Evolutionary conservation across 64 coral and sea anemone species (phyloP), one percentile per base, ranked within the genome.

Genomic region (Pocillopora damicornis): DNA sequence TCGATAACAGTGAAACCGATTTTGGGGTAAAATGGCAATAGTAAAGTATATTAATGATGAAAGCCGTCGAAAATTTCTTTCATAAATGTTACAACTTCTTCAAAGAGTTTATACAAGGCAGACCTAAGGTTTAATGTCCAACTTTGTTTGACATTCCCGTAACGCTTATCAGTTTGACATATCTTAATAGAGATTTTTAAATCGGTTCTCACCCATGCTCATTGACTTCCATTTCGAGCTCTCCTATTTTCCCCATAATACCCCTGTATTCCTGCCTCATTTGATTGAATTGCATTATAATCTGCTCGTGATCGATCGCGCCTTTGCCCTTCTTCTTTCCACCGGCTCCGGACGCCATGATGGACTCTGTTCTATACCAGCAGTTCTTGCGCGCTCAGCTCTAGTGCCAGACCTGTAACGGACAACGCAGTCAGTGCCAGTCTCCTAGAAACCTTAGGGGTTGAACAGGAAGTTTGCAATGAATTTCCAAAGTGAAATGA

Each of bases 281-380:
- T 66, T 93, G 94, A 57, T 96, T 96, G 59, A 96, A 96, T 71
- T 93, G 94, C 60, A 92, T 67, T 56, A 96, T 76, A 56, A 96
- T 93, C 65, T 92, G 87, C 64, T 96, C 91, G 37, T 92, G 94
- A 35, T 91, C 87, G 14, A 93, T 45, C 1, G 75, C 76, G 61
- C 84, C 83, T 63, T 92, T 92, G 11, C 35, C 45, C 56, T 86
- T 87, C 42, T 66, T 91, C 90, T 87, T 95, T 73, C 60, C 79
- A 61, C 37, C 80, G 20, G 76, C 77, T 87, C 25, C 87, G 34
- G 79, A 87, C 83, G 94, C 94, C 94, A 95, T 92, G 42, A 57
- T 88, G 87, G 20, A 85, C 62, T 2, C 5, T 1, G 25, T 7
- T 4, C 64, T 57, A 51, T 85, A 36, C 81, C 81, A 72, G 37